Conservation (phyloP, 2,888 invertebrate genomes). For the Drosophila birchii region DNA sequence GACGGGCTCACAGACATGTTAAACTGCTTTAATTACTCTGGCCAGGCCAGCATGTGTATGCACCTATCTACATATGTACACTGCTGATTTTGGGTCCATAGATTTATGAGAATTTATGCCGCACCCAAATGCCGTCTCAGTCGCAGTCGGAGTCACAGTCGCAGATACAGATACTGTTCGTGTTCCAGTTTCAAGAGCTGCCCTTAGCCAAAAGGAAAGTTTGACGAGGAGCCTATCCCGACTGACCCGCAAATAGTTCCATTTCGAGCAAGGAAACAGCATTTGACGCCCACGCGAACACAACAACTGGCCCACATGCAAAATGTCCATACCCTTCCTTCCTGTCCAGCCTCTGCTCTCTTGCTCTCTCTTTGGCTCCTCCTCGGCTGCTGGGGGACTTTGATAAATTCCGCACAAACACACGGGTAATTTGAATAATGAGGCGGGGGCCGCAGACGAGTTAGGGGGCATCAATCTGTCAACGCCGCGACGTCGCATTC, state of each 20-base stretch:
- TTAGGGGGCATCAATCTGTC: conserved; percentile 77
- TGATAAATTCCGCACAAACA: conserved; percentile 77
- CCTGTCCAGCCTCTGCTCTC: conserved; percentile 10
- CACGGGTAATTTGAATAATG: conserved; percentile 78
- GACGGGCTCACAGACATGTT: conserved; percentile 69
- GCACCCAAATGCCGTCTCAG: conserved; percentile 58
- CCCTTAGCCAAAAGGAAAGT: conserved; percentile 76
- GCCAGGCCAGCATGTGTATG: conserved; percentile 57
- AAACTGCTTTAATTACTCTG: conserved; percentile 78
- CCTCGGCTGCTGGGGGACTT: conserved; percentile 54
- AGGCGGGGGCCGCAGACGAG: conserved; percentile 66
- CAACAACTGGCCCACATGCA: conserved; percentile 58
- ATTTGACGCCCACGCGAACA: conserved; percentile 78
- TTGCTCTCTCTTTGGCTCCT: conserved; percentile 7
- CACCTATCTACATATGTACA: conserved; percentile 46
- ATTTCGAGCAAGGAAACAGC: conserved; percentile 55
- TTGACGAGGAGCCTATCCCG: conserved; percentile 60
- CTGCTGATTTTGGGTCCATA: conserved; percentile 55
- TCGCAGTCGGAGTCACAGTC: conserved; percentile 24
- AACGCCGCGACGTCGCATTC: conserved; percentile 70
- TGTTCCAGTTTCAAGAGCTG: conserved; percentile 42
- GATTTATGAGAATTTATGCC: conserved; percentile 75
- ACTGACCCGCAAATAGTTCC: conserved; percentile 74
- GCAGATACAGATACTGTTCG: conserved; percentile 24
- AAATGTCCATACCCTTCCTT: conserved; percentile 17